Conservation (phyloP, 23 tunicate species). For the Trididemnum miniatum region DNA sequence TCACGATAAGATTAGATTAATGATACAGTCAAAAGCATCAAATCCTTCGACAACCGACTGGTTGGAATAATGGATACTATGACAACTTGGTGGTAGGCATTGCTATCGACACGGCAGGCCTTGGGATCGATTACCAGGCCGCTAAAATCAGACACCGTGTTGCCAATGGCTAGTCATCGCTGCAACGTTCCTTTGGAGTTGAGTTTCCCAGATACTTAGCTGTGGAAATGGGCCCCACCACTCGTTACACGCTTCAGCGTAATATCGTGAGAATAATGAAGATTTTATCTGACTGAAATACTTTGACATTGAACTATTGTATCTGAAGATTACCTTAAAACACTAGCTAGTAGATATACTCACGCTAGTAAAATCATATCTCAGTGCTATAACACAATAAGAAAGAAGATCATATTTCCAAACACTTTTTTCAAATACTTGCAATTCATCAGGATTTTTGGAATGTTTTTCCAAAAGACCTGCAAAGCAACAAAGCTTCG, state of each 20-base stretch:
- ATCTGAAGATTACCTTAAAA: neutral
- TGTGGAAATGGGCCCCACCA: neutral
- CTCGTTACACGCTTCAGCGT: neutral
- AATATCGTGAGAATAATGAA: neutral
- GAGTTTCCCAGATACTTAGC: neutral
- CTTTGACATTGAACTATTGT: neutral
- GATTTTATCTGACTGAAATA: neutral
- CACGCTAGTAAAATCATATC: slow-evolving; percentile 63
- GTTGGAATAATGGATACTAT: too few relatives aligned
- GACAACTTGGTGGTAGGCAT: too few relatives aligned
- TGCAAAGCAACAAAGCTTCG: too few relatives aligned
- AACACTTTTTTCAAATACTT: slow-evolving; percentile 30
- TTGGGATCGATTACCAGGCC: too few relatives aligned
- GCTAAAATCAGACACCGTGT: neutral
- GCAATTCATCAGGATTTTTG: slow-evolving; percentile 21
- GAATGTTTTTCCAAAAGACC: slow-evolving; percentile 42
- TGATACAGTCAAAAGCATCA: too few relatives aligned
- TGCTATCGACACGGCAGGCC: too few relatives aligned
- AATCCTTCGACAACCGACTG: too few relatives aligned
- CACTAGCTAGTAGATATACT: neutral
- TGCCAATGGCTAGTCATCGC: neutral
- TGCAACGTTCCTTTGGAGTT: neutral
- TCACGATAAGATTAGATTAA: too few relatives aligned
- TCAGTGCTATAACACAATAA: slow-evolving; percentile 71
- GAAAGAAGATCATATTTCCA: slow-evolving; percentile 81